Percentiles rank a stretch among this genome's conserved stretches.
These are phyloP conservation scores for Mythimna lalbum DNA, from an alignment of 2,888 invertebrate species.

Conservation along the genomic window DNA sequence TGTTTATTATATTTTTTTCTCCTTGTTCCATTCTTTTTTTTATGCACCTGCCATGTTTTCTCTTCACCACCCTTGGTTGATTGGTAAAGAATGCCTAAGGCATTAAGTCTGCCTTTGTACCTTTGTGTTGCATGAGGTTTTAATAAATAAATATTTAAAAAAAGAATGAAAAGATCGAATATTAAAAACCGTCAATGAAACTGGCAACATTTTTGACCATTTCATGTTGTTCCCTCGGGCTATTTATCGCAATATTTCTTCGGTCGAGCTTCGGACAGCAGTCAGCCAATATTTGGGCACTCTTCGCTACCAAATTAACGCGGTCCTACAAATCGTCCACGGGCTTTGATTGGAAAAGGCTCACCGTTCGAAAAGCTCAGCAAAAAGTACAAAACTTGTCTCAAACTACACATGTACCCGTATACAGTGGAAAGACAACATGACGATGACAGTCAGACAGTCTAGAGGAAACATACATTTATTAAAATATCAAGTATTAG, in stretches of 20 bases:
- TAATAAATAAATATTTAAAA: too few relatives aligned
- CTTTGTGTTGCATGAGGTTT: too few relatives aligned
- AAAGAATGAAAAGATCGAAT: neutral
- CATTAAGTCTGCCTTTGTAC: too few relatives aligned
- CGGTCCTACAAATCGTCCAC: constrained; percentile 17
- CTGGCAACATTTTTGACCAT: neutral
- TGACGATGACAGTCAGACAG: neutral
- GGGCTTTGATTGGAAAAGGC: constrained; percentile 43
- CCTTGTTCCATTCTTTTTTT: too few relatives aligned
- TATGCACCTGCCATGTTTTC: too few relatives aligned
- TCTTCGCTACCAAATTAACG: constrained; percentile 32
- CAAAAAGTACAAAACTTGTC: constrained; percentile 21
- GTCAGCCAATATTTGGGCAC: constrained; percentile 22
- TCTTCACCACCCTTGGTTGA: too few relatives aligned
- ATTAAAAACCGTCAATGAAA: neutral
- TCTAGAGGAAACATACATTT: too few relatives aligned
- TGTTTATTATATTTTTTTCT: too few relatives aligned
- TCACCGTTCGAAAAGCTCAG: constrained; percentile 15
- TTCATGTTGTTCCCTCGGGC: neutral
- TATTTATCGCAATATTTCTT: constrained; percentile 25
- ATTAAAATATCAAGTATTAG: too few relatives aligned
- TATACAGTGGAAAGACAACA: neutral
- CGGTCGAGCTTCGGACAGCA: constrained; percentile 2
- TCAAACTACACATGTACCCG: neutral
- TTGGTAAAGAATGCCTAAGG: too few relatives aligned